Conservation (phyloP, 1,140 invertebrate species). For the Calephelis virginiensis region DNA sequence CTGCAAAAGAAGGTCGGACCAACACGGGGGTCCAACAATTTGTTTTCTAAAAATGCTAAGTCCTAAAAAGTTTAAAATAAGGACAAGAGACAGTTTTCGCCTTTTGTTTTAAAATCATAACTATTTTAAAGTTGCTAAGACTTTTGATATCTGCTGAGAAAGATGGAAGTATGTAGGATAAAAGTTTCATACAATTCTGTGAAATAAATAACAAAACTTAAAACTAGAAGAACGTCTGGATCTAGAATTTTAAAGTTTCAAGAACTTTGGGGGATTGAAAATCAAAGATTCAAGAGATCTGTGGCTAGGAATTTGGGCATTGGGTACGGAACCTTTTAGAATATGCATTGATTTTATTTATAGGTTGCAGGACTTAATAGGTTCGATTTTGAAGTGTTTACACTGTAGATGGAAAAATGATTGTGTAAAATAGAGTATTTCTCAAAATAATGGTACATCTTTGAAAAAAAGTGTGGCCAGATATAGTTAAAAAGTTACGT, state of each 20-base stretch:
- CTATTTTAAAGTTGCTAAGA: neutral
- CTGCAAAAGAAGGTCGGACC: too few species aligned
- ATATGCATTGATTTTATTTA: conserved; percentile 14
- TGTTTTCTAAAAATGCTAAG: too few species aligned
- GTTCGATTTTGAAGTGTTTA: neutral
- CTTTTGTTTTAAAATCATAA: neutral
- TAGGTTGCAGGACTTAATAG: neutral
- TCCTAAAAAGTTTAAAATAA: too few species aligned
- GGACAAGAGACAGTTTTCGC: neutral
- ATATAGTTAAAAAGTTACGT: too few species aligned
- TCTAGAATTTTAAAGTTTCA: conserved; percentile 10
- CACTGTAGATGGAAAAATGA: neutral
- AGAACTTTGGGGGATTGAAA: conserved; percentile 15
- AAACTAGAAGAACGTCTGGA: conserved; percentile 1
- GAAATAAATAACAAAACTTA: conserved; percentile 10
- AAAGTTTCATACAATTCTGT: neutral
- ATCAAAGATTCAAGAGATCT: conserved; percentile 10
- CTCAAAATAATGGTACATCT: too few species aligned
- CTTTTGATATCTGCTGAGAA: neutral
- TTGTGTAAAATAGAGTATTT: neutral
- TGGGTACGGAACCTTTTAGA: conserved; percentile 3
- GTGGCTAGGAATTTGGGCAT: neutral
- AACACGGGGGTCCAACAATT: too few species aligned
- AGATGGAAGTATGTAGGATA: neutral
- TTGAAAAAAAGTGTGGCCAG: too few species aligned